A percentile compares a stretch with the other conserved stretches of the same genome.
phyloP scores from a whole-genome alignment of 2,113 vertebrate species.

The Hiodon alosoides region DNA sequence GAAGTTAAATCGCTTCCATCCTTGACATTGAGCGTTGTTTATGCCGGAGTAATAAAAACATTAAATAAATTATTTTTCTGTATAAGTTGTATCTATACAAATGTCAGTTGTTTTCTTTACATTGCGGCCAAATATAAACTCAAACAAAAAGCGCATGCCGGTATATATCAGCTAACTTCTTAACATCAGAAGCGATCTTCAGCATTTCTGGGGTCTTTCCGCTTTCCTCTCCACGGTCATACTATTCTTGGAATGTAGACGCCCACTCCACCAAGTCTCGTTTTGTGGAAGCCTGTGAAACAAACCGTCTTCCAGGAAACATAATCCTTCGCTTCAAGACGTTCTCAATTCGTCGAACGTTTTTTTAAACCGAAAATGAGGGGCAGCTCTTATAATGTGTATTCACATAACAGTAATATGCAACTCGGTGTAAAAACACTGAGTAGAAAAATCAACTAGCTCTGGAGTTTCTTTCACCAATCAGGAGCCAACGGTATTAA shows the following conservation, averaged over 20 bases:
- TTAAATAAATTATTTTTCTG: background rate
- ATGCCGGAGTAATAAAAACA: background rate
- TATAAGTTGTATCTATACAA: background rate
- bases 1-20: background rate
- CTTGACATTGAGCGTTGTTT: slow-evolving; percentile 11
- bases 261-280: background rate
- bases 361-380: background rate
- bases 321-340: background rate
- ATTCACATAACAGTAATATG: no score
- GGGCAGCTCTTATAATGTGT: background rate
- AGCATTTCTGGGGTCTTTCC: background rate
- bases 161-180: background rate
- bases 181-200: background rate
- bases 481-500: slow-evolving; percentile 22
- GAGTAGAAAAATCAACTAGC: no score
- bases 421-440: no score
- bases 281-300: background rate
- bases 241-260: background rate
- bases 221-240: background rate
- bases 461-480: slow-evolving; percentile 32
- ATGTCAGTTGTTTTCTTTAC: background rate
- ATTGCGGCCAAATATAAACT: background rate
- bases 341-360: background rate
- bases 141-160: background rate
- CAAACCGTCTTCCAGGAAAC: background rate